A percentile compares a stretch with the other conserved stretches of the same genome.
phyloP scores from a whole-genome alignment of 2,797 vertebrate species.

The Pteronotus mesoamericanus region DNA sequence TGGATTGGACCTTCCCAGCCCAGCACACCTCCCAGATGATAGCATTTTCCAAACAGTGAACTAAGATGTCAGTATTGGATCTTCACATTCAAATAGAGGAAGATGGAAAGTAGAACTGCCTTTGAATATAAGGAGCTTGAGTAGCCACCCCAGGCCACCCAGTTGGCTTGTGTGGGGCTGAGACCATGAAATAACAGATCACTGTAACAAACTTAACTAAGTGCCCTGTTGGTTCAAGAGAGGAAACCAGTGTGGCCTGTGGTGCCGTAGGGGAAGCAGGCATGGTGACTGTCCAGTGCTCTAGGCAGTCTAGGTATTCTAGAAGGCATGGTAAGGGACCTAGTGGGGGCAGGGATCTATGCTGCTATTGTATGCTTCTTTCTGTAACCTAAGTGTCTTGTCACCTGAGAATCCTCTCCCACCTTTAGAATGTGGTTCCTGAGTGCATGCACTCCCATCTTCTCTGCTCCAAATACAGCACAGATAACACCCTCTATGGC shows the following conservation, averaged over 20 bases:
- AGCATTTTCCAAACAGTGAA: background rate
- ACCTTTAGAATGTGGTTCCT: background rate
- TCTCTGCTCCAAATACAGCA: background rate
- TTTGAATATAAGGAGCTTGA: background rate
- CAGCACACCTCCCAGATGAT: background rate
- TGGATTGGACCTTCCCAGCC: background rate
- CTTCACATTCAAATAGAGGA: background rate
- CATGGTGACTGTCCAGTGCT: background rate
- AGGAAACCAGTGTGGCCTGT: background rate
- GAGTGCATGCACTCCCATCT: background rate
- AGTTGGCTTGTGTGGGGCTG: background rate
- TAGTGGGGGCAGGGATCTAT: background rate
- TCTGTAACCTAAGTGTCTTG: background rate
- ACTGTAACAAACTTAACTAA: background rate
- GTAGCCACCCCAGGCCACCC: background rate
- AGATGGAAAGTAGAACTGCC: background rate
- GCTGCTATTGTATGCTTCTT: background rate
- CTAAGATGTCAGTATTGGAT: background rate
- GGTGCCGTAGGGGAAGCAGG: background rate
- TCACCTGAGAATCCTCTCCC: background rate
- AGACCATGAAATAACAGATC: background rate
- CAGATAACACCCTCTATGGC: background rate
- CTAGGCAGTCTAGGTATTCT: background rate
- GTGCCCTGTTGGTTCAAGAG: background rate
- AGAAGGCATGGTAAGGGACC: background rate